Evolutionary conservation across 2,797 vertebrate genomes (phyloP), one percentile per base, ranked within the genome.

Genomic region (Helicolenus hilgendorfi): DNA sequence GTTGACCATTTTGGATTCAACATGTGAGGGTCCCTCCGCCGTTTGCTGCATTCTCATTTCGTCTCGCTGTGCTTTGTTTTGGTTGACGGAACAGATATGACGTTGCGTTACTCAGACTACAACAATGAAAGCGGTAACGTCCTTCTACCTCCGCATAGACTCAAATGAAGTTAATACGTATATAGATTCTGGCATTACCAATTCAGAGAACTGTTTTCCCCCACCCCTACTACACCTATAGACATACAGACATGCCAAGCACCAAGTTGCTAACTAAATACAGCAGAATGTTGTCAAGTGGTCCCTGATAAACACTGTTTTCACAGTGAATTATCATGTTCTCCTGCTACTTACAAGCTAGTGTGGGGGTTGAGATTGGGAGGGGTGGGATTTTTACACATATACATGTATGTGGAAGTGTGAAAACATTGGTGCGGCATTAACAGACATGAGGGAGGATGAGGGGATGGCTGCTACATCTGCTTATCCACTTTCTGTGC

Each of bases 381-480:
- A 45, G 41, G 5, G n/a, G 20, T 59, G 62, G 8, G 29, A 67
- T 56, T 65, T 80, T 27, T 58, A 7, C 5, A 55, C 38, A 72
- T 31, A 59, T 65, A 7, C 14, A 63, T 83, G 63, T 72, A 9
- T 70, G 10, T 4, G 20, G 15, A 81, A 71, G 81, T 85, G 81
- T 89, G 65, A 88, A 77, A 85, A 58, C 60, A 35, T 15, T 36
- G 33, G 53, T 2, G 60, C 56, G 58, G 22, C 24, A 38, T 68
- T 49, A 64, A 24, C 35, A 59, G 70, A 70, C 1, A 31, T 58
- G 76, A 6, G 14, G 36, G n/a, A 87, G 27, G 74, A 79, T 26
- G 31, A 87, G 31, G 8, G 67, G 38, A 63, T 29, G 65, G 69
- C 35, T 60, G 59, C 11, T 84, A 68, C 45, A 74, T 89, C 72